Evolutionary conservation across 2,888 invertebrate species (phyloP).

Genomic region (Plagodis pulveraria): DNA sequence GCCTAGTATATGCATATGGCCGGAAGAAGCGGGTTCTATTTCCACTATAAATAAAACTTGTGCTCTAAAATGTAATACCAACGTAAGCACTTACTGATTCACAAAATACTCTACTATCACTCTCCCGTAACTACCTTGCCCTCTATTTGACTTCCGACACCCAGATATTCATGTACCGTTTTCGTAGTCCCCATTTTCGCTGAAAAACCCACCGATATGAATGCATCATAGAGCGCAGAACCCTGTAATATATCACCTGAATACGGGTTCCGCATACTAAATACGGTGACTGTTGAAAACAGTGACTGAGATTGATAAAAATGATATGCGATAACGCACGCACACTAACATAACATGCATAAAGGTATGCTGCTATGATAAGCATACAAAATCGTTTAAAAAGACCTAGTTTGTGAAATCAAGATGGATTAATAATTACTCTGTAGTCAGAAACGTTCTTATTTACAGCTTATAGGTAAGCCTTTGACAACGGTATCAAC

Average conservation of each 20-base stretch:
- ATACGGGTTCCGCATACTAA: slow-evolving; percentile 33
- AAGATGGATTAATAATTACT: no score
- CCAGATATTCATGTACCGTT: slow-evolving; percentile 11
- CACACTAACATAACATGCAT: background rate
- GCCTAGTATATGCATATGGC: no score
- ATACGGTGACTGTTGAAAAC: background rate
- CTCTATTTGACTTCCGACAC: slow-evolving; percentile 15
- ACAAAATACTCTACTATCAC: background rate
- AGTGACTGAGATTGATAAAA: background rate
- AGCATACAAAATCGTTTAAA: background rate
- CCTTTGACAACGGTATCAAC: no score
- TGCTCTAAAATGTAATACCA: background rate
- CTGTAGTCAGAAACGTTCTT: no score
- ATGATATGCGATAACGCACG: no score
- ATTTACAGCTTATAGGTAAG: no score
- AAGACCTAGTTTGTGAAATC: no score
- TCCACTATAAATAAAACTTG: background rate
- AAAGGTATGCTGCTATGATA: background rate
- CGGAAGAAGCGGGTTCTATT: background rate
- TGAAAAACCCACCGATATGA: slow-evolving; percentile 21
- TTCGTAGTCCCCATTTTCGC: slow-evolving; percentile 9
- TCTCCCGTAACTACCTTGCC: background rate
- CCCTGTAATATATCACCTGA: slow-evolving; percentile 38
- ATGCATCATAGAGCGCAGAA: slow-evolving; percentile 24
- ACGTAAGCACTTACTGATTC: slow-evolving; percentile 2